Evolutionary conservation across 2,113 vertebrate genomes (phyloP), one percentile per base, ranked within the genome.

Genomic region (Brachyistius frenatus): DNA sequence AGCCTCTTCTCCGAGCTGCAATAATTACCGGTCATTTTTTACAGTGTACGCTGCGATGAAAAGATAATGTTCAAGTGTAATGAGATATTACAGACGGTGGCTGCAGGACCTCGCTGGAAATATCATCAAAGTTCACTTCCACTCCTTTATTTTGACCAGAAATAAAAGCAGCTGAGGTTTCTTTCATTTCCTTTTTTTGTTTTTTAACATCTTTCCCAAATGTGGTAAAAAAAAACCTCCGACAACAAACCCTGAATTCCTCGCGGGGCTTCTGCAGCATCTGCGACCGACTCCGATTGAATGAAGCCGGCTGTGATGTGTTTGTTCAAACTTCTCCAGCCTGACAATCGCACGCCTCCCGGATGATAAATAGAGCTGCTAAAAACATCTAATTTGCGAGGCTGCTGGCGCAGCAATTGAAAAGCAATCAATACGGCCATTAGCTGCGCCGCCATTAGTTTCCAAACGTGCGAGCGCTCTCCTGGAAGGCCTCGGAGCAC

Each of bases 351-450:
- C 49, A 54, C 10, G 39, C 62, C 61, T 69, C 68, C 46, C 10
- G 15, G 57, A 74, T 91, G 81, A 90, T 86, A 83, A 86, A 91
- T 87, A 64, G 60, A 81, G 75, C 64, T 46, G 76, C 89, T 91
- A 78, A 89, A 85, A 88, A 83, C 75, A 73, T 88, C 86, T 86
- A 15, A 88, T 93, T 89, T 90, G 84, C 58, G 71, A 81, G 69
- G 66, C 78, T 75, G 75, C 78, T 67, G 78, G 78, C 85, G 76
- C 33, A 16, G 49, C 54, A 67, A 89, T 85, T 78, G 80, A 86
- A 86, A 88, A 71, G 65, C 75, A 83, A 92, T 92, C 84, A 86
- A 90, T 90, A 83, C 56, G 7, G 62, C 84, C 86, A 90, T 93
- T 92, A 91, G 86, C 82, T 85, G 60, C 62, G 11, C 63, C 62